Percentiles rank a stretch among this genome's conserved stretches.
These are phyloP conservation scores for Herminia tarsipennalis DNA, from an alignment of 2,888 invertebrate species.

Conservation along the genomic window DNA sequence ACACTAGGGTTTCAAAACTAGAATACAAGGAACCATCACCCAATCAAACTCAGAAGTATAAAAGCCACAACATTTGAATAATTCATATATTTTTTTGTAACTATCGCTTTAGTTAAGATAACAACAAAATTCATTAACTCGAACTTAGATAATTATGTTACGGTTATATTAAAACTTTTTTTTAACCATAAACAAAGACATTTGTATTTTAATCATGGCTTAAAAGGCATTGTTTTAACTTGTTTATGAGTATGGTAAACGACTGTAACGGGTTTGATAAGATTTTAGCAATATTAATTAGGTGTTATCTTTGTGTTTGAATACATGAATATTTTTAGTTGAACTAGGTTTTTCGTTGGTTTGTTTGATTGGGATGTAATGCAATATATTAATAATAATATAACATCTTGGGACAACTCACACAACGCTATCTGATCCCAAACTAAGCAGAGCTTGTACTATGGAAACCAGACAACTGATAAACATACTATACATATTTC, in stretches of 20 bases:
- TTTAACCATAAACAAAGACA: slow-evolving; percentile 26
- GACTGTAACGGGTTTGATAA: slow-evolving; percentile 12
- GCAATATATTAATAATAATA: too few relatives aligned
- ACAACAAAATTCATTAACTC: slow-evolving; percentile 31
- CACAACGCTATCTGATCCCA: too few relatives aligned
- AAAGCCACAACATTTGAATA: slow-evolving; percentile 21
- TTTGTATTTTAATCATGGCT: slow-evolving; percentile 16
- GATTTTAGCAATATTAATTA: slow-evolving; percentile 6
- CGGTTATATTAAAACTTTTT: slow-evolving; percentile 19
- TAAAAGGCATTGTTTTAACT: slow-evolving; percentile 11
- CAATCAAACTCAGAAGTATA: too few relatives aligned
- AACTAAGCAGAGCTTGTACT: too few relatives aligned
- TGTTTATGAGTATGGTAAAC: slow-evolving; percentile 21
- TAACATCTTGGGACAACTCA: too few relatives aligned
- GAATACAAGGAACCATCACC: too few relatives aligned
- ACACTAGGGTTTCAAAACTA: too few relatives aligned
- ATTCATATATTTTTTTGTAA: slow-evolving; percentile 33
- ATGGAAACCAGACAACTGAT: too few relatives aligned
- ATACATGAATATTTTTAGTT: background rate
- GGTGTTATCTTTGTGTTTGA: slow-evolving; percentile 7
- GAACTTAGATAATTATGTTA: slow-evolving; percentile 17
- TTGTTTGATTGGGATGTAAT: background rate
- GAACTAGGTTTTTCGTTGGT: background rate
- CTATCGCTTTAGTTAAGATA: slow-evolving; percentile 28
- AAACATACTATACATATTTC: too few relatives aligned